phyloP scores from a whole-genome alignment of 2,113 vertebrate species.

The Eleginops maclovinus region DNA sequence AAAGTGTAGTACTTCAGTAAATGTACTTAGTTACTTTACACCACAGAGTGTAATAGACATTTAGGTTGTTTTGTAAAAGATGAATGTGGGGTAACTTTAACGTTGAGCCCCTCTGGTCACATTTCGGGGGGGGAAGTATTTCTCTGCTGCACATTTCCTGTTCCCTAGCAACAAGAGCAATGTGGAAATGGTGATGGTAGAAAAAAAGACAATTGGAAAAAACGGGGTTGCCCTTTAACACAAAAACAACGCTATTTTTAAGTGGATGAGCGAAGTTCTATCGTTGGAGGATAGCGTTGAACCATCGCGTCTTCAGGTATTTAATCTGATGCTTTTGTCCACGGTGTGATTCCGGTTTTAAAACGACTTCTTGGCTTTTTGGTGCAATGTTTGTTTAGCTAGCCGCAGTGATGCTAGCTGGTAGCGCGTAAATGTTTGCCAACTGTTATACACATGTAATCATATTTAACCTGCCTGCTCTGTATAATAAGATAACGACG shows the following conservation, averaged over 20 bases:
- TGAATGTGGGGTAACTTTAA: background rate
- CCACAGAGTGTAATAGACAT: too few relatives aligned
- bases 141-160: constrained; percentile 85
- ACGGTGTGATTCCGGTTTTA: background rate
- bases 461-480: background rate
- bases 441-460: background rate
- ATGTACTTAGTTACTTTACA: too few relatives aligned
- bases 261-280: constrained; percentile 13
- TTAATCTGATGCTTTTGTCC: background rate
- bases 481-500: background rate
- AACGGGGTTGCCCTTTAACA: constrained; percentile 59
- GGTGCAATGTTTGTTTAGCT: constrained; percentile 83
- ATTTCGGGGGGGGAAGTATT: constrained; percentile 71
- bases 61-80: background rate
- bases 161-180: constrained; percentile 85
- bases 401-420: constrained; percentile 61
- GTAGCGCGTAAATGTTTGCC: constrained; percentile 32
- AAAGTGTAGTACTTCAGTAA: too few relatives aligned
- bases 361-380: constrained; percentile 58
- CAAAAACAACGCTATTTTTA: constrained; percentile 8
- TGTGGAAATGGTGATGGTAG: constrained; percentile 73
- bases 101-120: background rate
- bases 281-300: background rate
- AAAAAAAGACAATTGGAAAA: constrained; percentile 77
- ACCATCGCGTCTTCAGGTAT: constrained; percentile 51